Evolutionary conservation across 2,888 invertebrate genomes (phyloP).

Genomic region (Drosophila histrio): DNA sequence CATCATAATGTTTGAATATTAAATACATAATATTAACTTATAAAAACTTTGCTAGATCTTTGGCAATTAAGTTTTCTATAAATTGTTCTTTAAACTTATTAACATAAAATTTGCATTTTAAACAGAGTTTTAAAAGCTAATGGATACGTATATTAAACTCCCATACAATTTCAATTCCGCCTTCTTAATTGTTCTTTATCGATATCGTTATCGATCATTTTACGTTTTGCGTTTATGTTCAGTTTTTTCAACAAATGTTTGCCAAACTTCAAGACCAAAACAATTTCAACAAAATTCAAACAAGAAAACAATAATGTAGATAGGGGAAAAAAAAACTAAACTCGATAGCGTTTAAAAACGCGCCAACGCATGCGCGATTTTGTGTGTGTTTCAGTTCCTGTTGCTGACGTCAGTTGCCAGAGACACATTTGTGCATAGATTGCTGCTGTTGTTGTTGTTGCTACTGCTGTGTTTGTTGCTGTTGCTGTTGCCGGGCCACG

Average conservation of each 20-base stretch:
- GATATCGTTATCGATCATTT: not conserved
- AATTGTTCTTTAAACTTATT: not conserved
- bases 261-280: not conserved
- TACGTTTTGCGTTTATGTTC: too few relatives aligned
- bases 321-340: too few relatives aligned
- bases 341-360: slow-evolving; percentile 41
- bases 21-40: too few relatives aligned
- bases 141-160: not conserved
- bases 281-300: not conserved
- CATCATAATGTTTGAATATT: too few relatives aligned
- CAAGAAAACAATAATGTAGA: not conserved
- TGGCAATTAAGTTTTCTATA: not conserved
- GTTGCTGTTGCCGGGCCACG: slow-evolving; percentile 69
- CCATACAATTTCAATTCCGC: not conserved
- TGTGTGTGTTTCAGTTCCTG: slow-evolving; percentile 61
- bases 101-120: not conserved
- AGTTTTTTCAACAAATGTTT: not conserved
- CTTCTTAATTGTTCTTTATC: not conserved
- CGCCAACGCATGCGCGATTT: slow-evolving; percentile 69
- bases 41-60: not conserved
- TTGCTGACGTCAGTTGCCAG: slow-evolving; percentile 71
- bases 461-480: slow-evolving; percentile 28
- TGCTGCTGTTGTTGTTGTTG: slow-evolving; percentile 18
- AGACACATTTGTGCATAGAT: slow-evolving; percentile 58
- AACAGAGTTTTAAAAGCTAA: not conserved